These are phyloP conservation scores for Trichoplax adhaerens DNA, from an alignment of 37 sponge, comb jelly and placozoan species.

Conservation along the genomic window DNA sequence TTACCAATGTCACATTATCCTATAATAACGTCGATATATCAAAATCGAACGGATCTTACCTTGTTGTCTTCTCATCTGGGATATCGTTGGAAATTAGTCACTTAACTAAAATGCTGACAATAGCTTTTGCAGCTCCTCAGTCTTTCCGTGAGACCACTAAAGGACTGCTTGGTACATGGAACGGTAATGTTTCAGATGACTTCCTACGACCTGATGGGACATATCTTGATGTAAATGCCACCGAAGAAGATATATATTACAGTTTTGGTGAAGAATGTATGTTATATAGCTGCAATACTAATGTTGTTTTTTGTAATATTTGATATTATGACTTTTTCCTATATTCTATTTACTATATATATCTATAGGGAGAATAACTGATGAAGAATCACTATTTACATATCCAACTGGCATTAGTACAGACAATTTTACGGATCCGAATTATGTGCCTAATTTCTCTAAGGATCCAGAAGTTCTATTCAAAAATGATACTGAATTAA, in stretches of 20 bases:
- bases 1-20: conserved; percentile 8
- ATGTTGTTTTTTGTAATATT: background rate
- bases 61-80: conserved; percentile 14
- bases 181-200: conserved; percentile 33
- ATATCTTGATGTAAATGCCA: conserved; percentile 11
- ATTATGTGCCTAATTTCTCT: conserved; percentile 4
- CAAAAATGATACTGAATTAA: conserved; percentile 3
- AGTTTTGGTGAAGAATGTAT: conserved; percentile 41
- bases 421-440: conserved; percentile 17
- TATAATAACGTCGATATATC: conserved; percentile 12
- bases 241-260: conserved; percentile 21
- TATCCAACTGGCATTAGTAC: conserved; percentile 18
- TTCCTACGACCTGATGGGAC: conserved; percentile 5
- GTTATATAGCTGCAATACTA: background rate
- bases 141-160: background rate
- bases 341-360: background rate
- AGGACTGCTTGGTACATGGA: conserved; percentile 34
- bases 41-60: conserved; percentile 12
- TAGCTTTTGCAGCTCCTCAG: no score
- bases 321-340: background rate
- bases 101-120: no score
- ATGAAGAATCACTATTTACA: conserved; percentile 18
- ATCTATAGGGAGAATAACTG: conserved; percentile 25
- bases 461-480: no score
- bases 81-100: no score